phyloP scores from a whole-genome alignment of 1,140 invertebrate genomes.

The Temnothorax curvispinosus region DNA sequence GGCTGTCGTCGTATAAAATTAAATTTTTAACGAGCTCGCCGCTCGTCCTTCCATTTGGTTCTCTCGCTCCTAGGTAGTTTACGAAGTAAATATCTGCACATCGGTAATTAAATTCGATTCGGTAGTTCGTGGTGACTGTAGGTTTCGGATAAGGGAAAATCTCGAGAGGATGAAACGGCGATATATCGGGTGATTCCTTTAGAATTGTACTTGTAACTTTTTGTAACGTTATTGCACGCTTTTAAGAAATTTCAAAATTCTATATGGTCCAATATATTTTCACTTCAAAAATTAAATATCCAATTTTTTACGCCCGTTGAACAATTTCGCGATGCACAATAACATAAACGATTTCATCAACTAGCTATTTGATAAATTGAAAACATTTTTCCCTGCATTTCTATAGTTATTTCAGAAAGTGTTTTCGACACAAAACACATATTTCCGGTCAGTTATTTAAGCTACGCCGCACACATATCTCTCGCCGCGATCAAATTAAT shows the following conservation, averaged over 20 bases:
- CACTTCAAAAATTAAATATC: not conserved
- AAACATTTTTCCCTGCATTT: not conserved
- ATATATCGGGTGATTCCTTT: not conserved
- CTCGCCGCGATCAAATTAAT: slow-evolving; percentile 38
- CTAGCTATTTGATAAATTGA: not conserved
- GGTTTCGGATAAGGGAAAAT: slow-evolving; percentile 51
- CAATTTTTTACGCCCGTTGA: not conserved
- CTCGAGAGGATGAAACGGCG: slow-evolving; percentile 17
- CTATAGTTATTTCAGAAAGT: not conserved
- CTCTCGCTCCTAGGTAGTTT: slow-evolving; percentile 40
- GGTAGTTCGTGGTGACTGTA: slow-evolving; percentile 30
- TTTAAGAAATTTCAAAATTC: not conserved
- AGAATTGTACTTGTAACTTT: not conserved
- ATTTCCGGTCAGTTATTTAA: slow-evolving; percentile 32
- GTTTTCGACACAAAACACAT: not conserved
- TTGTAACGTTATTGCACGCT: not conserved
- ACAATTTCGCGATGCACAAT: not conserved
- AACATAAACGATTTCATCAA: not conserved
- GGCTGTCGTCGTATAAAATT: slow-evolving; percentile 67
- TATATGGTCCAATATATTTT: not conserved
- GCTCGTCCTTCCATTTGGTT: slow-evolving; percentile 44
- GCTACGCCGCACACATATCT: not conserved
- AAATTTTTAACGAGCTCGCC: slow-evolving; percentile 81
- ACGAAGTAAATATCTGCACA: slow-evolving; percentile 81
- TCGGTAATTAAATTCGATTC: slow-evolving; percentile 82